phyloP scores from a whole-genome alignment of 2,888 invertebrate species.

The Rhimphoctona megacephalus region DNA sequence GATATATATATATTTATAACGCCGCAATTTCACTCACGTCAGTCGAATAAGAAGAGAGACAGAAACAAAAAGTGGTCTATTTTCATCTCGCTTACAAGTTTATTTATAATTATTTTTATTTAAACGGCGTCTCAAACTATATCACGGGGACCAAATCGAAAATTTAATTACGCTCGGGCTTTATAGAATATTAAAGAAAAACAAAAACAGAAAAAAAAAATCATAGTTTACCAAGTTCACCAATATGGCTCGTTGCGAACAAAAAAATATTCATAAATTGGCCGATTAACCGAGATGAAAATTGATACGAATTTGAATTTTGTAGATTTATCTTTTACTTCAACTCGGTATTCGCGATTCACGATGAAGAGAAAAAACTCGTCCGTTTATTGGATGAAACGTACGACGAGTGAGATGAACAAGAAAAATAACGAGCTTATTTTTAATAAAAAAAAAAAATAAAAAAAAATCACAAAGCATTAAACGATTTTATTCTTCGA shows the following conservation, averaged over 20 bases:
- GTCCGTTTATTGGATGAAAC: conserved; percentile 11
- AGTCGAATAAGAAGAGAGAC: conserved; percentile 6
- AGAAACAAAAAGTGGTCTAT: conserved; percentile 10
- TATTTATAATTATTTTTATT: conserved; percentile 31
- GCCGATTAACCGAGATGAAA: conserved; percentile 37
- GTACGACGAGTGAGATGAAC: conserved; percentile 43
- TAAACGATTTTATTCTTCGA: conserved; percentile 45
- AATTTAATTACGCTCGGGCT: conserved; percentile 42
- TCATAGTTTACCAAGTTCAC: background rate
- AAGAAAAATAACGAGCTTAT: conserved; percentile 19
- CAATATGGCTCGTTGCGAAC: background rate
- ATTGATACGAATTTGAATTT: conserved; percentile 18
- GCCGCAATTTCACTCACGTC: conserved; percentile 11
- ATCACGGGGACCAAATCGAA: conserved; percentile 56
- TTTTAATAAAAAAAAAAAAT: conserved; percentile 47
- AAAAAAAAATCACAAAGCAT: conserved; percentile 28
- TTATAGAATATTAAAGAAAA: conserved; percentile 11
- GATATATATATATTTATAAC: conserved; percentile 12
- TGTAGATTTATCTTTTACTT: background rate
- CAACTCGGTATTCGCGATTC: conserved; percentile 8
- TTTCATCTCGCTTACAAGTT: conserved; percentile 34
- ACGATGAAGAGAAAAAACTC: conserved; percentile 5
- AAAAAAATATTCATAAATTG: conserved; percentile 9
- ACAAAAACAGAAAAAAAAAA: background rate
- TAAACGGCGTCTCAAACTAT: conserved; percentile 50